Base-by-base conservation (phyloP, 2,888 invertebrate species). In the Epicampocera succincta region DNA sequence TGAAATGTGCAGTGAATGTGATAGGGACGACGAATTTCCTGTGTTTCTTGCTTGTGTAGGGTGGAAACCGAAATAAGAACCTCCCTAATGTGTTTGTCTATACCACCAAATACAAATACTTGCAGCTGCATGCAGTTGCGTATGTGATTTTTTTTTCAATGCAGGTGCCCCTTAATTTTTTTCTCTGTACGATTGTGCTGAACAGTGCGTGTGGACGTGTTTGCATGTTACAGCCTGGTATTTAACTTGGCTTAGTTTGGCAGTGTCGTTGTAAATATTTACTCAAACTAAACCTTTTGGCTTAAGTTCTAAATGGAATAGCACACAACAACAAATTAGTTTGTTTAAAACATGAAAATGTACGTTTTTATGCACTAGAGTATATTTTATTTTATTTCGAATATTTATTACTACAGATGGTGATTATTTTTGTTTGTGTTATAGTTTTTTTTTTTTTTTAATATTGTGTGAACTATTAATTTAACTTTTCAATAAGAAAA, bases 401-500 rank as follows among this genome's bases (percentile, higher is more conserved):
- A 44, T 73, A 83, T 80, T 80, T 80, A 80, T 83, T 77, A 68
- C 80, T 48, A 69, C 69, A 69, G 60, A 52, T 46, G 52, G 3
- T n/a, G 52, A 15, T 72, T 72, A 52, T 17, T 33, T 19, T 40
- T 58, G 44, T 15, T n/a, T n/a, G n/a, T n/a, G n/a, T n/a, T n/a
- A n/a, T 19, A 13, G 15, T 46, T 56, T 48, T 54, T 1, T 11
- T 29, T 44, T 54, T 6, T 19, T 13, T 0, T 17, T 17, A 38
- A 21, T 13, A 25, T 17, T 12, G 11, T n/a, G 12, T 17, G 13
- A 40, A 58, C 6, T 40, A 8, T 15, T 15, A 42, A 6, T 46
- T 46, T 15, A 8, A 15, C 15, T 11, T 15, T 17, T n/a, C n/a
- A n/a, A n/a, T n/a, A n/a, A n/a, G 5, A 5, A 15, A 46, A 17